Base-by-base conservation (phyloP, 2,888 invertebrate genomes). In the Polietes domitor region DNA sequence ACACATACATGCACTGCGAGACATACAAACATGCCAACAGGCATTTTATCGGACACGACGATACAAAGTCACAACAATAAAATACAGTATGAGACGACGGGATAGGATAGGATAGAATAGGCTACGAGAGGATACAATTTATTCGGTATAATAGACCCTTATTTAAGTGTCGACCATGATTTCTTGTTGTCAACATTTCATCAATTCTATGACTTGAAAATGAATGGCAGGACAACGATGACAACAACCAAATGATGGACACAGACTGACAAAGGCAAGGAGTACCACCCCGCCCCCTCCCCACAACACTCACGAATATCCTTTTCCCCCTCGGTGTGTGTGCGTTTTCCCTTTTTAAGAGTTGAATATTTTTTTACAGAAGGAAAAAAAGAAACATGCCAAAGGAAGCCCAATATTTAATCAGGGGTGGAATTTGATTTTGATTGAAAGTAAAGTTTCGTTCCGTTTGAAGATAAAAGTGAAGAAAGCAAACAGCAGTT, bases 391-490 rank as follows among this genome's bases (percentile, higher is more conserved):
- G 10, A 28, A 65, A 17, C 26, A 32, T 17, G n/a, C 24, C 28
- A 37, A 71, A 19, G 21, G 4, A 43, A 21, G 24, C 21, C 68
- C 43, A 32, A 74, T 28, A 61, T 61, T 74, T 47, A 74, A 28
- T 61, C 74, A 74, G 28, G 74, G 74, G 61, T 74, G 47, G 74
- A 74, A 75, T 63, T 75, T 75, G 37, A 32, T 63, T 63, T 50
- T 63, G 43, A 75, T 65, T 63, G 50, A 50, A 75, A 75, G 21
- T 15, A 50, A 24, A 55, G 12, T 63, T 19, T 21, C 41, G 24
- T 28, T 24, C 28, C 50, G 12, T 19, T 12, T 58, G 26, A 17
- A 43, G 12, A 41, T 41, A 37, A 58, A 58, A 58, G 41, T 41
- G 41, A 19, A 43, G 41, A 17, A 17, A 12, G 12, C 65, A 41